Conservation (phyloP, 2,113 vertebrate genomes). For the Orcinus orca region DNA sequence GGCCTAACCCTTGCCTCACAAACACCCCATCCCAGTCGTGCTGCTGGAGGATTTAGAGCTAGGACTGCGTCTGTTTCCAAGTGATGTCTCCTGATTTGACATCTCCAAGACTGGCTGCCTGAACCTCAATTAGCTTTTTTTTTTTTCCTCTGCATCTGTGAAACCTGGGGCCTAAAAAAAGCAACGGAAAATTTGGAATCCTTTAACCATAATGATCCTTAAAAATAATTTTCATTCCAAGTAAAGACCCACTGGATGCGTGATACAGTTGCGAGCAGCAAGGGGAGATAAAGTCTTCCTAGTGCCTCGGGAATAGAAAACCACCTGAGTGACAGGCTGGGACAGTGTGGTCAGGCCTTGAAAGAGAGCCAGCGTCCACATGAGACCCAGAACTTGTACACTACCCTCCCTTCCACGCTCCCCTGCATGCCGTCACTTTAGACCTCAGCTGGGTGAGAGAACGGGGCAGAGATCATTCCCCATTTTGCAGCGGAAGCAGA, state of each 20-base stretch:
- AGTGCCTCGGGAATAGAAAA: neutral
- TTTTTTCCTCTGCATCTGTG: neutral
- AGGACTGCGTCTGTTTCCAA: neutral
- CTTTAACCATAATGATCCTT: neutral
- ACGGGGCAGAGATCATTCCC: too few relatives aligned
- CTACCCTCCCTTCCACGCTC: neutral
- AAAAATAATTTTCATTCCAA: neutral
- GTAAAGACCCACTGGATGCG: neutral
- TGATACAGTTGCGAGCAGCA: neutral
- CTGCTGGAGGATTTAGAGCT: neutral
- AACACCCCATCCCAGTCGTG: fast-evolving
- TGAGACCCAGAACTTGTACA: too few relatives aligned
- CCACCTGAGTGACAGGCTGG: neutral
- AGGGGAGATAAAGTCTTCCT: neutral
- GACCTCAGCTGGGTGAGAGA: neutral
- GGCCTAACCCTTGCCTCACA: fast-evolving
- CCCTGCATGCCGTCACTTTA: neutral
- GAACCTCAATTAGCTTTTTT: neutral
- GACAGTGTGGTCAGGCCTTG: neutral
- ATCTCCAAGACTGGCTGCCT: neutral
- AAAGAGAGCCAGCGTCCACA: neutral
- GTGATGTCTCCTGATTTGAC: neutral
- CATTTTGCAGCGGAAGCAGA: neutral
- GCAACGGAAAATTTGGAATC: neutral
- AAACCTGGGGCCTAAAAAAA: neutral